Evolutionary conservation across 1,140 invertebrate species (phyloP), one percentile per base, ranked within the genome.

Genomic region (Delia radicum): DNA sequence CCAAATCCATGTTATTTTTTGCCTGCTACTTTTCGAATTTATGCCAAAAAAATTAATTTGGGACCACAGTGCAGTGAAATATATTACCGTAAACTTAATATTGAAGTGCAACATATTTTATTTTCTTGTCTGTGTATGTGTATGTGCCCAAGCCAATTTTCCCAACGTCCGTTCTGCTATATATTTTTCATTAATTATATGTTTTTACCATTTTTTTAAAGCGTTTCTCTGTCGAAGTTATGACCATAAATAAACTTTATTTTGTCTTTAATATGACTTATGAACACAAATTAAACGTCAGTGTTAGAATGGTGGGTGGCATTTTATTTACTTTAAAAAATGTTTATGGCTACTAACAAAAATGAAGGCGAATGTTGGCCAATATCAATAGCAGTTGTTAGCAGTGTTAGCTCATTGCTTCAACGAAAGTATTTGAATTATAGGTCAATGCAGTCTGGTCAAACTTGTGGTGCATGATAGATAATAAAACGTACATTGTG

Each of bases 261-360:
- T 73, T 55, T 48, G 71, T 55, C 46, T 73, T 73, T 73, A 73
- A 48, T 48, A 73, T 73, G 71, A 73, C 71, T 73, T 73, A 73
- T 73, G 71, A 73, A 73, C 71, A 73, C 71, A 73, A 73, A 73
- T 73, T 73, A 73, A 73, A 73, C 37, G 37, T 73, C 46, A 73
- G 48, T 48, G 21, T 26, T 13, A 18, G 37, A 37, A 12, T 27
- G 24, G 71, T 48, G 24, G 46, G 71, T 55, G 71, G 71, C 37
- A 73, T 73, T 55, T 21, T 6, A 55, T 55, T 55, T 55, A 42
- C 37, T 42, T 8, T 12, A 21, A 55, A 55, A 55, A 21, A 55
- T 4, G 48, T 55, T 55, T 8, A 55, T n/a, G n/a, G 48, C n/a
- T 21, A 55, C 15, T 48, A n/a, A n/a, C 18, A 48, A 48, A 48